Base-by-base conservation (phyloP, 2,888 invertebrate genomes). In the Lamellibrachia satsuma region DNA sequence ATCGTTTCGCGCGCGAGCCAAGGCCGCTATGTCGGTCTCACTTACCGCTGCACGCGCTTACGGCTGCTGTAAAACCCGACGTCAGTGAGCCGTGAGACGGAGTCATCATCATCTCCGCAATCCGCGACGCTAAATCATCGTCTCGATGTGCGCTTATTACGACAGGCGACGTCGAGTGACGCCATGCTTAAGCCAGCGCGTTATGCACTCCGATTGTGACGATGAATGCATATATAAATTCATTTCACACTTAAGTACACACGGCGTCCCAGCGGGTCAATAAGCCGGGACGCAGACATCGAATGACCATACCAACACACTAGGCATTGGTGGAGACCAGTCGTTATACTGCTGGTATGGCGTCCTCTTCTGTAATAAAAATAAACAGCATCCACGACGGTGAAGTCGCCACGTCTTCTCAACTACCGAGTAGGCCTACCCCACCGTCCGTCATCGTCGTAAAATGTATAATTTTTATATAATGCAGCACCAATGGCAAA, bases 151-250 rank as follows among this genome's bases (percentile, higher is more conserved):
- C 22, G 75, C 75, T 22, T 75, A 22, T 75, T 75, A 75, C 75
- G 22, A 75, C 75, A 22, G 22, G 75, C 75, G 75, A 22, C 75
- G 15, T 15, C 75, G 75, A 75, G 22, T 75, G 75, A 75, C 75
- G 75, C 22, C 75, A 75, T n/a, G 75, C 75, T 2, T 75, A 75
- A 75, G 75, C 75, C 75, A n/a, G 22, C 22, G 22, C 15, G 22
- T 75, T 75, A 75, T 75, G 75, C 75, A 75, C 75, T 75, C 75
- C 75, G 15, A 75, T 75, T 75, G 75, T 75, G 15, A 75, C 75
- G 75, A 75, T 75, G 75, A 75, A 75, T 75, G 75, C 75, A 75
- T 22, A 75, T 75, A 75, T 75, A 75, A 75, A 75, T 75, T 75
- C 75, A 75, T 75, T 75, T 22, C 75, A 75, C 75, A 15, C 75